Evolutionary conservation across 2,888 invertebrate species (phyloP), one percentile per base, ranked within the genome.

Genomic region (Drosophila borealis): DNA sequence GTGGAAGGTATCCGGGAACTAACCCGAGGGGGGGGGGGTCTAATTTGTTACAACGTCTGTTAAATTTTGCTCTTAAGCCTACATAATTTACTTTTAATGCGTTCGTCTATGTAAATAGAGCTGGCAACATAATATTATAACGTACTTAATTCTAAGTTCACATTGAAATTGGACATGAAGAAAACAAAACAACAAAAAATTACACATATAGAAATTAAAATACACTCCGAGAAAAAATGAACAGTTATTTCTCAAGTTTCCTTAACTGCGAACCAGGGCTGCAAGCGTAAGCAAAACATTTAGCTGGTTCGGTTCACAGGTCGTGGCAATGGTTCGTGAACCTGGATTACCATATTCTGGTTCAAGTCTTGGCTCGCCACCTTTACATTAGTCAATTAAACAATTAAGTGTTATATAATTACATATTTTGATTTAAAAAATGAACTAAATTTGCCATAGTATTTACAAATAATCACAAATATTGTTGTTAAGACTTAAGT

Each of bases 11-110:
- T 36, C 41, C 59, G 14, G 50, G 25, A 25, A 9, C 37, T 50
- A 41, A 61, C 59, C 54, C 56, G 45, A 57, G 29, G 48, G 61
- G 17, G 48, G 61, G 17, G 53, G 44, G 56, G 55, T 57, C 67
- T 66, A 82, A 82, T 82, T 82, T 82, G 85, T 84, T 83, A 79
- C 70, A 65, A 70, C 61, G 67, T 75, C 76, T 84, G 88, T 83
- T 84, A 85, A 70, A 59, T 66, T 57, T 76, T 66, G 70, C 71
- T 73, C 63, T 65, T 84, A 74, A 79, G 71, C 61, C 75, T 46
- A 74, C 19, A 11, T 45, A 45, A 39, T 55, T 63, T 60, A 72
- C 37, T 49, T 56, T 54, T 69, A 49, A 54, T 77, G 60, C 62
- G 48, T 41, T 46, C 57, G 54, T 61, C 50, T 61, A 63, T 51